Percentiles rank a stretch among this genome's conserved stretches.
Evolutionary conservation across 2,888 invertebrate species (phyloP).

Genomic region (Xestia xanthographa): DNA sequence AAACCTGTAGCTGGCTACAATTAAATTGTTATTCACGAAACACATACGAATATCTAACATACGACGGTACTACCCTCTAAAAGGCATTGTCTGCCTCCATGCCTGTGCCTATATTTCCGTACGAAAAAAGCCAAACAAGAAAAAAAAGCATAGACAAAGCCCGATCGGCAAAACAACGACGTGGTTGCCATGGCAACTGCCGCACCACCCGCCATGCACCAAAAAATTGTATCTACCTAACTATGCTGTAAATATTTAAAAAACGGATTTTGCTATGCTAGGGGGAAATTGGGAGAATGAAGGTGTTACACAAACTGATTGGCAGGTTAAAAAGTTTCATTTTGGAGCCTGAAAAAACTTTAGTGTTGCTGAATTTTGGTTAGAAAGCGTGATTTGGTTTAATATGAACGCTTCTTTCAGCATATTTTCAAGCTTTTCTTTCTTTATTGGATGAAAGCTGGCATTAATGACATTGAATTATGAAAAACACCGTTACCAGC

Average conservation of each 20-base stretch:
- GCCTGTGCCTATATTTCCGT: slow-evolving; percentile 79
- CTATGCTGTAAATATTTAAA: slow-evolving; percentile 67
- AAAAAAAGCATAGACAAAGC: slow-evolving; percentile 78
- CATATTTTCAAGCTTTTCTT: neutral
- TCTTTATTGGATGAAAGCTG: slow-evolving; percentile 3
- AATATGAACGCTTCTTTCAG: slow-evolving; percentile 12
- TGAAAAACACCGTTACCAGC: neutral
- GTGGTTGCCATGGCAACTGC: slow-evolving; percentile 84
- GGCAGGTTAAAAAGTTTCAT: slow-evolving; percentile 56
- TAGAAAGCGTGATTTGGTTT: slow-evolving; percentile 19
- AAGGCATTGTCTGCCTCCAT: slow-evolving; percentile 74
- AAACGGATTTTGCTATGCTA: slow-evolving; percentile 58
- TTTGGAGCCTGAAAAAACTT: slow-evolving; percentile 42
- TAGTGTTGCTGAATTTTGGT: slow-evolving; percentile 31
- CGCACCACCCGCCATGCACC: slow-evolving; percentile 80
- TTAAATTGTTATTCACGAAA: slow-evolving; percentile 57
- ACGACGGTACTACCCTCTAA: slow-evolving; percentile 67
- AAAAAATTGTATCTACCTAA: slow-evolving; percentile 74
- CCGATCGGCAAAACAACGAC: slow-evolving; percentile 88
- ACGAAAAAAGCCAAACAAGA: slow-evolving; percentile 76
- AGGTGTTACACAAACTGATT: slow-evolving; percentile 51
- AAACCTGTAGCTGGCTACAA: slow-evolving; percentile 59
- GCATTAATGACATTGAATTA: too few relatives aligned
- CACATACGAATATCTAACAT: slow-evolving; percentile 67
- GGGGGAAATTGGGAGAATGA: slow-evolving; percentile 52